Conservation (phyloP, 2,113 vertebrate genomes). For the Pogonocichla stellata region DNA sequence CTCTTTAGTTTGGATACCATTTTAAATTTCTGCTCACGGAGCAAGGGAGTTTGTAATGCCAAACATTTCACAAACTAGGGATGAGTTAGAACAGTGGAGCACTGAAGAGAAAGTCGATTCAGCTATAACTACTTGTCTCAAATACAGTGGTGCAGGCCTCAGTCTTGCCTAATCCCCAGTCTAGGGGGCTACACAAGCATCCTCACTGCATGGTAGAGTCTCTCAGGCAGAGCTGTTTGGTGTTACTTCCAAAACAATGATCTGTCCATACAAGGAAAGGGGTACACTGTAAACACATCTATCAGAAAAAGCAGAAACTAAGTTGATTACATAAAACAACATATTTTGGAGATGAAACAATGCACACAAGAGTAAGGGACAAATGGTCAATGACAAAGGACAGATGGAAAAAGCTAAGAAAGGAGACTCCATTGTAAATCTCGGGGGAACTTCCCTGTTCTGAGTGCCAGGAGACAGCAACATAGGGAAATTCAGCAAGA, state of each 20-base stretch:
- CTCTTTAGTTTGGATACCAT: not conserved
- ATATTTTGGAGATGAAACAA: not conserved
- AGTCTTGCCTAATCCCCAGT: not conserved
- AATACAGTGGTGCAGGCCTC: not conserved
- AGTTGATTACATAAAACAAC: not conserved
- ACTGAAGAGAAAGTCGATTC: not conserved
- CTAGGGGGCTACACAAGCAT: not conserved
- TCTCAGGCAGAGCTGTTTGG: not conserved
- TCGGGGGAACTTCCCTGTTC: accelerated
- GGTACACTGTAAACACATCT: not conserved
- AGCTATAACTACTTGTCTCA: not conserved
- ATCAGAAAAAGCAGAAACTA: not conserved
- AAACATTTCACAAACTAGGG: not conserved
- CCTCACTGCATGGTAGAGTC: not conserved
- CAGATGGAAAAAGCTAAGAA: not conserved
- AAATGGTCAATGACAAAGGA: not conserved
- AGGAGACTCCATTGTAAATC: not conserved
- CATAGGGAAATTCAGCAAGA: not conserved
- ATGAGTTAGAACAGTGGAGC: not conserved
- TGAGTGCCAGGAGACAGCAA: not conserved
- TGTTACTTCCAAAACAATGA: accelerated
- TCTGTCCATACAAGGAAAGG: not conserved
- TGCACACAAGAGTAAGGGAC: not conserved
- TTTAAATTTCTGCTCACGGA: not conserved
- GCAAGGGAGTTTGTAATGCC: not conserved